These are phyloP conservation scores for Podocnemis expansa DNA, from an alignment of 2,113 vertebrate species.

Conservation along the genomic window DNA sequence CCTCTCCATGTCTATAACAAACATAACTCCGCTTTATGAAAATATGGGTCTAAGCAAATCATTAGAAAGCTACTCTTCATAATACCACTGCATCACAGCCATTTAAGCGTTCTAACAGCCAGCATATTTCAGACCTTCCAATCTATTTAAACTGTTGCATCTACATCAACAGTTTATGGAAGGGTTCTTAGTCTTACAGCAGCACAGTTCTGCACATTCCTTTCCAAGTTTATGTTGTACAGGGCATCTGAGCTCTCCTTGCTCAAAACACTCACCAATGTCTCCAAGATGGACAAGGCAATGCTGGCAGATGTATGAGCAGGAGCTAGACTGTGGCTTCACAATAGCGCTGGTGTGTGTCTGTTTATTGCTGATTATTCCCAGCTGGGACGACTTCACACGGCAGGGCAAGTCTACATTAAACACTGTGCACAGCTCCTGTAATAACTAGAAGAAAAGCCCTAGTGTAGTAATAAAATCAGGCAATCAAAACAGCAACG, in stretches of 20 bases:
- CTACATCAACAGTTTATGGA: not conserved
- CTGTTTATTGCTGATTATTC: conserved; percentile 98
- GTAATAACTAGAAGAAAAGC: conserved; percentile 85
- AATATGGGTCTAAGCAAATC: conserved; percentile 15
- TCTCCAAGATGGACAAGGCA: conserved; percentile 99
- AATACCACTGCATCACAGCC: not conserved
- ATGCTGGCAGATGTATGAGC: conserved; percentile 99
- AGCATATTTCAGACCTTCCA: conserved; percentile 12
- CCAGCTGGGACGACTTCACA: conserved; percentile 96
- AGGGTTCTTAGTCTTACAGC: not conserved
- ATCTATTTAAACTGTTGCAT: not conserved
- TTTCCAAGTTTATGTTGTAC: rapidly evolving
- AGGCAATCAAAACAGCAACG: not conserved
- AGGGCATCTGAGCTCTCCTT: not conserved
- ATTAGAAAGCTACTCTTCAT: conserved; percentile 33
- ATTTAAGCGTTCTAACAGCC: not conserved
- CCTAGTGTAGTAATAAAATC: not conserved
- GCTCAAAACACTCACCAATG: conserved; percentile 86
- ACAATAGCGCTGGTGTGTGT: conserved; percentile 90
- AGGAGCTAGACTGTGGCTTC: conserved; percentile 97
- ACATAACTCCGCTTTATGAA: not conserved
- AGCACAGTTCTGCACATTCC: not conserved
- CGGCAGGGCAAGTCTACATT: conserved; percentile 98
- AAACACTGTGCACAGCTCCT: conserved; percentile 98
- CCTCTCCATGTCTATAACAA: not conserved